These are phyloP conservation scores for Odontamblyopus rebecca DNA, from an alignment of 2,797 vertebrate species.

Conservation along the genomic window DNA sequence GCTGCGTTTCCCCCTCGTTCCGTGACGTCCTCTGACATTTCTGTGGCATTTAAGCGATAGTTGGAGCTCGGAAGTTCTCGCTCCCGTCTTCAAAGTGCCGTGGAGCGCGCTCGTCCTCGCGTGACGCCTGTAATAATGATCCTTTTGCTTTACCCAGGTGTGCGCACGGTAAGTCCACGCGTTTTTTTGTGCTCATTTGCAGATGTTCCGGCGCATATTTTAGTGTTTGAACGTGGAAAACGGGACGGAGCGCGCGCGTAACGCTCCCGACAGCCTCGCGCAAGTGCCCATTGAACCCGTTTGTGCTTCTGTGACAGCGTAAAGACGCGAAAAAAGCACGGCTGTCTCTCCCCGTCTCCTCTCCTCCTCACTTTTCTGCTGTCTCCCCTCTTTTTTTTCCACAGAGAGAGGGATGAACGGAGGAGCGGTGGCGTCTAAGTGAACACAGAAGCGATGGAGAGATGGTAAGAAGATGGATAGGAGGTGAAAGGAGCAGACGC, in stretches of 20 bases:
- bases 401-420: slow-evolving; percentile 76
- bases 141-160: slow-evolving; percentile 62
- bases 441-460: slow-evolving; percentile 84
- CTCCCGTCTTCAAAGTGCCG: slow-evolving; percentile 53
- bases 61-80: slow-evolving; percentile 59
- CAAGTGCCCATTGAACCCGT: slow-evolving; percentile 41
- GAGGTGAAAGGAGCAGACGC: slow-evolving; percentile 50
- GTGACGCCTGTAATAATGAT: slow-evolving; percentile 61
- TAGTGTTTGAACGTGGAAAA: slow-evolving; percentile 28
- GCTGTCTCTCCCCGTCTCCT: slow-evolving; percentile 48
- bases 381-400: slow-evolving; percentile 55
- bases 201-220: slow-evolving; percentile 49
- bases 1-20: slow-evolving; percentile 32
- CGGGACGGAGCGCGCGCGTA: slow-evolving; percentile 23
- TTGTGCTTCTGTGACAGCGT: slow-evolving; percentile 56
- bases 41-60: slow-evolving; percentile 59
- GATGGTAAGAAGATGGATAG: slow-evolving; percentile 77
- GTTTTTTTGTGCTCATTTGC: slow-evolving; percentile 37
- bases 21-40: slow-evolving; percentile 58
- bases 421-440: slow-evolving; percentile 71
- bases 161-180: slow-evolving; percentile 39
- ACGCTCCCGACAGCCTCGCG: slow-evolving; percentile 7
- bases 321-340: slow-evolving; percentile 40
- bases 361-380: slow-evolving; percentile 32
- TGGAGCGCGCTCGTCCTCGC: slow-evolving; percentile 47